Evolutionary conservation across 2,113 vertebrate genomes (phyloP).

Genomic region (Nanorana parkeri): DNA sequence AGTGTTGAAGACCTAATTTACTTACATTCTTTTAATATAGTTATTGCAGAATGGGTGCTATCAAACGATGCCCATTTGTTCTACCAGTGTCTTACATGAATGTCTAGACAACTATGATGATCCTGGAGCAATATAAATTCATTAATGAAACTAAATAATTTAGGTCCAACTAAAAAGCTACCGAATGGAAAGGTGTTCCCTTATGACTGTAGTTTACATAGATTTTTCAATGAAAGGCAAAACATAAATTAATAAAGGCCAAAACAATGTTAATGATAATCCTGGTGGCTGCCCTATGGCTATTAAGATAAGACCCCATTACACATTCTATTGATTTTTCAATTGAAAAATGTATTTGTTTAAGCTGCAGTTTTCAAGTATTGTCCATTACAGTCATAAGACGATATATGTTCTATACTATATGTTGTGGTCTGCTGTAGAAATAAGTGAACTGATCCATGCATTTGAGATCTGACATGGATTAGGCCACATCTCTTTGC

Average conservation of each 20-base stretch:
- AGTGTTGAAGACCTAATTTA: not conserved
- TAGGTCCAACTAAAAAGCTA: constrained; percentile 66
- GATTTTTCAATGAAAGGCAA: constrained; percentile 71
- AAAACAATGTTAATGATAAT: constrained; percentile 63
- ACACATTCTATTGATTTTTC: constrained; percentile 63
- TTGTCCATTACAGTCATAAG: constrained; percentile 42
- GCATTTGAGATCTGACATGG: too few species aligned
- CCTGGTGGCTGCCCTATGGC: constrained; percentile 62
- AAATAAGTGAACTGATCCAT: too few species aligned
- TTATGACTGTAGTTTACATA: constrained; percentile 63
- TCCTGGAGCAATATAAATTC: constrained; percentile 68
- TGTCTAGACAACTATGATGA: constrained; percentile 58
- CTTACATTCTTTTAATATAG: not conserved
- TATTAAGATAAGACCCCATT: constrained; percentile 68
- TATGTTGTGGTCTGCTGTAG: not conserved
- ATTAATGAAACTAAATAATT: constrained; percentile 73
- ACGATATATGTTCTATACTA: not conserved
- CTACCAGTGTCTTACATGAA: not conserved
- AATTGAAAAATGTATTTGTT: constrained; percentile 63
- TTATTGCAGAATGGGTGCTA: not conserved
- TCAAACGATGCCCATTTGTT: constrained; percentile 37
- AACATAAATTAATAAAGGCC: constrained; percentile 69
- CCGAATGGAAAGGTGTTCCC: constrained; percentile 65
- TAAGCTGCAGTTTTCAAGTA: constrained; percentile 65
- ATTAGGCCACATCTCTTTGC: too few species aligned